Evolutionary conservation across 2,797 vertebrate genomes (phyloP).

Genomic region (Acomys russatus): DNA sequence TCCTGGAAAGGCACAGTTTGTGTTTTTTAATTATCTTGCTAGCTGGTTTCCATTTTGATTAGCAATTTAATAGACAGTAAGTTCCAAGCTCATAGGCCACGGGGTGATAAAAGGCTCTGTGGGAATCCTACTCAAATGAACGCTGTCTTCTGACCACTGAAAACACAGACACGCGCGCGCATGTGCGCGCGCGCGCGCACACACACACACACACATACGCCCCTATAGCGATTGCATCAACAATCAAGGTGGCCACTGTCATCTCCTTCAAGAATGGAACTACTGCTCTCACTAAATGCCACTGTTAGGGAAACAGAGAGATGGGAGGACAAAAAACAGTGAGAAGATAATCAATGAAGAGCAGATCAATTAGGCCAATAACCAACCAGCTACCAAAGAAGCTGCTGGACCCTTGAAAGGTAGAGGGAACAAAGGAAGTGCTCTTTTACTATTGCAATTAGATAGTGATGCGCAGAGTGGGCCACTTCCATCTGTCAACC

Average conservation of each 20-base stretch:
- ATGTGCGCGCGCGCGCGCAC: no score
- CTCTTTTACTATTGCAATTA: slow-evolving; percentile 24
- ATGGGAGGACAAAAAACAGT: slow-evolving; percentile 77
- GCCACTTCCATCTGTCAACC: slow-evolving; percentile 7
- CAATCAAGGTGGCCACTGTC: slow-evolving; percentile 25
- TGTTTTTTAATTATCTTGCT: slow-evolving; percentile 46
- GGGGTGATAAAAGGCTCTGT: neutral
- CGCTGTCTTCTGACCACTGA: neutral
- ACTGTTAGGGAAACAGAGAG: slow-evolving; percentile 81
- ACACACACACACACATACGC: no score
- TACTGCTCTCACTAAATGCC: slow-evolving; percentile 65
- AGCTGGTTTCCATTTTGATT: slow-evolving; percentile 52
- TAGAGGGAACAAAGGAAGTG: neutral
- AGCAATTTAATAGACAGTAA: neutral
- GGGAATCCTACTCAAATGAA: neutral
- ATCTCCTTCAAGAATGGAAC: slow-evolving; percentile 72
- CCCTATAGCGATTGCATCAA: neutral
- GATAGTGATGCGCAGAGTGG: neutral
- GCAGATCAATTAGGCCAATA: slow-evolving; percentile 19
- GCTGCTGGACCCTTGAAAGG: slow-evolving; percentile 55
- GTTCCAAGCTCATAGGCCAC: slow-evolving; percentile 8
- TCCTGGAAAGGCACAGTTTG: neutral
- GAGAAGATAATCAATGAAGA: slow-evolving; percentile 76
- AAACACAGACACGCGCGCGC: neutral
- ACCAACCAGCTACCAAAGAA: slow-evolving; percentile 57